Conservation (phyloP, 64 coral and sea anemone species). For the Pachyseris speciosa region DNA sequence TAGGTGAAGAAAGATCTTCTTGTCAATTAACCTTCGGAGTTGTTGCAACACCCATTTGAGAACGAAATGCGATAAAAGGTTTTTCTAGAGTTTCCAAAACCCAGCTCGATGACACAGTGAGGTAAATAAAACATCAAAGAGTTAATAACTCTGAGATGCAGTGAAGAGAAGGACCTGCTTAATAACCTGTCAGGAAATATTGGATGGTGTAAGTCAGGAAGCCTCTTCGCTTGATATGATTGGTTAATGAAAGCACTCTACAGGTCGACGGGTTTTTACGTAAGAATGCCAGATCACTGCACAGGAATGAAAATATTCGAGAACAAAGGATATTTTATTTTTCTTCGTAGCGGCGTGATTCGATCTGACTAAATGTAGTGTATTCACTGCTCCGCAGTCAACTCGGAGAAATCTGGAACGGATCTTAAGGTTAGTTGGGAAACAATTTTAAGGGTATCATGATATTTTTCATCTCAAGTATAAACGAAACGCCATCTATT, state of each 20-base stretch:
- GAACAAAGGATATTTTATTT: slow-evolving; percentile 40
- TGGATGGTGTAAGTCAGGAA: not conserved
- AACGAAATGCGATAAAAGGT: too few relatives aligned
- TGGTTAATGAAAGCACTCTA: slow-evolving; percentile 9
- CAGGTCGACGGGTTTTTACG: slow-evolving; percentile 43
- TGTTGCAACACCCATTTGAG: too few relatives aligned
- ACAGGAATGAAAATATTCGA: not conserved
- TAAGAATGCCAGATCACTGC: slow-evolving; percentile 38
- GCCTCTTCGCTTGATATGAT: not conserved
- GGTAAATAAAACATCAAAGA: too few relatives aligned
- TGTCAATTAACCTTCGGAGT: too few relatives aligned
- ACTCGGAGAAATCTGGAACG: not conserved
- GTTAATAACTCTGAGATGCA: not conserved
- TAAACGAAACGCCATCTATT: not conserved
- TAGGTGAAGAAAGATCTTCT: too few relatives aligned
- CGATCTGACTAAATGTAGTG: not conserved
- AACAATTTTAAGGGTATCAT: not conserved
- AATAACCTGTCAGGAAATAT: not conserved
- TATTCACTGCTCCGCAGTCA: not conserved
- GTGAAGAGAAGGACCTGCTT: not conserved
- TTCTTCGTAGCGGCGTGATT: slow-evolving; percentile 11
- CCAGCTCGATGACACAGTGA: too few relatives aligned
- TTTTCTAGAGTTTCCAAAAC: too few relatives aligned
- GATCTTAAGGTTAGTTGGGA: not conserved
- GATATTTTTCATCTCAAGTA: not conserved